Conservation (phyloP, 2,113 vertebrate genomes). For the Merops nubicus region DNA sequence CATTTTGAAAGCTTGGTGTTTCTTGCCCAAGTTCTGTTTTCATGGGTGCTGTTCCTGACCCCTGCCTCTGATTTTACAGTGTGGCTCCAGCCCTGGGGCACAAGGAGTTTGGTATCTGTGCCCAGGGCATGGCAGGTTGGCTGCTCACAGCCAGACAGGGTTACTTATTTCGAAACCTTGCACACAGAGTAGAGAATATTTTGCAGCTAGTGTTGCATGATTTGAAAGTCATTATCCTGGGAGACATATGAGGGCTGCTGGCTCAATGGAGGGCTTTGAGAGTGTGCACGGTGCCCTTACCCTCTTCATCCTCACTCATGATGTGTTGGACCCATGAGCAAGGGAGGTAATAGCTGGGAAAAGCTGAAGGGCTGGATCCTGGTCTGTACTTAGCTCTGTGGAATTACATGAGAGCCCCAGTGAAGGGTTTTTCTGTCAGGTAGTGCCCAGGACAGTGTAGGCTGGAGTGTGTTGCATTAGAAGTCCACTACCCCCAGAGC, state of each 20-base stretch:
- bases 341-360: neutral
- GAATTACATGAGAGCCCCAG: neutral
- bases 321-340: fast-evolving
- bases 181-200: neutral
- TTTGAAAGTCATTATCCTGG: neutral
- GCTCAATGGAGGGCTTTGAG: neutral
- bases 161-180: neutral
- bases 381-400: too few species aligned
- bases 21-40: neutral
- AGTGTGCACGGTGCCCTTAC: neutral
- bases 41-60: neutral
- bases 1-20: neutral
- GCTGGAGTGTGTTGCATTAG: neutral
- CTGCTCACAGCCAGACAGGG: neutral
- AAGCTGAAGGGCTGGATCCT: neutral
- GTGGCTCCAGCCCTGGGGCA: neutral
- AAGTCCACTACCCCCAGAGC: fast-evolving
- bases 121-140: neutral
- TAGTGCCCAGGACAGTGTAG: fast-evolving
- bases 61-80: neutral
- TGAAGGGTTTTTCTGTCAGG: neutral
- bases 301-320: neutral
- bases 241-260: neutral
- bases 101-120: too few species aligned
- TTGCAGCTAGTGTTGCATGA: neutral